A percentile compares a stretch with the other conserved stretches of the same genome.
phyloP scores from a whole-genome alignment of 2,888 invertebrate species.

The Cryptus viduatorius region DNA sequence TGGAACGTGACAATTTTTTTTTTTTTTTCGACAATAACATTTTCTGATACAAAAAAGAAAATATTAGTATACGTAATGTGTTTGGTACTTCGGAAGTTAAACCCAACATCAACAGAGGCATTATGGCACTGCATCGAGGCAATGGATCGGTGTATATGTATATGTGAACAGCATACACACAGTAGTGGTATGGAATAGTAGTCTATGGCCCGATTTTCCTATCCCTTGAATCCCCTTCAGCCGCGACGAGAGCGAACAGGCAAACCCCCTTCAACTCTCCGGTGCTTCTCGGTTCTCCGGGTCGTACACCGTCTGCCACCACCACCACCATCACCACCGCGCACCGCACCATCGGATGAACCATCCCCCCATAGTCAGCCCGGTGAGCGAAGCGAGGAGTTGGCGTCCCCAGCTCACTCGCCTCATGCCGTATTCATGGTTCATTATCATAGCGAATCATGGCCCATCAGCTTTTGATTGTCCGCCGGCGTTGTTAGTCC shows the following conservation, averaged over 20 bases:
- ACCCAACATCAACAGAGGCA: slow-evolving; percentile 78
- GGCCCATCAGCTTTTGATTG: slow-evolving; percentile 85
- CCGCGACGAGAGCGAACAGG: slow-evolving; percentile 32
- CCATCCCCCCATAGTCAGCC: slow-evolving; percentile 62
- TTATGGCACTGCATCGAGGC: slow-evolving; percentile 65
- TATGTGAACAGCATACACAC: neutral
- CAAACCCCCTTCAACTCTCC: slow-evolving; percentile 69
- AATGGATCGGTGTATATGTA: slow-evolving; percentile 66
- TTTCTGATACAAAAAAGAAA: neutral
- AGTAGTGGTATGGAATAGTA: slow-evolving; percentile 19
- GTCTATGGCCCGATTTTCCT: slow-evolving; percentile 54
- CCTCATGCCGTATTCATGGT: slow-evolving; percentile 84
- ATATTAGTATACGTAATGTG: neutral
- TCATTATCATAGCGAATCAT: slow-evolving; percentile 85
- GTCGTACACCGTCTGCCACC: slow-evolving; percentile 54
- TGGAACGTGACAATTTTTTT: too few species aligned
- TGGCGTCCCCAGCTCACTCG: slow-evolving; percentile 83
- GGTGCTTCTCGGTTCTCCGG: slow-evolving; percentile 70
- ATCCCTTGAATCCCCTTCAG: slow-evolving; percentile 47
- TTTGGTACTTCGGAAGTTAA: slow-evolving; percentile 72
- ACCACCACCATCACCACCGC: slow-evolving; percentile 39
- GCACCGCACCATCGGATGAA: slow-evolving; percentile 47
- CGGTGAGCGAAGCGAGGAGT: slow-evolving; percentile 81
- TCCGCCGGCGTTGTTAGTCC: slow-evolving; percentile 84
- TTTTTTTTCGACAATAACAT: neutral